Evolutionary conservation across 2,888 invertebrate species (phyloP).

Genomic region (Mechanitis mazaeus): DNA sequence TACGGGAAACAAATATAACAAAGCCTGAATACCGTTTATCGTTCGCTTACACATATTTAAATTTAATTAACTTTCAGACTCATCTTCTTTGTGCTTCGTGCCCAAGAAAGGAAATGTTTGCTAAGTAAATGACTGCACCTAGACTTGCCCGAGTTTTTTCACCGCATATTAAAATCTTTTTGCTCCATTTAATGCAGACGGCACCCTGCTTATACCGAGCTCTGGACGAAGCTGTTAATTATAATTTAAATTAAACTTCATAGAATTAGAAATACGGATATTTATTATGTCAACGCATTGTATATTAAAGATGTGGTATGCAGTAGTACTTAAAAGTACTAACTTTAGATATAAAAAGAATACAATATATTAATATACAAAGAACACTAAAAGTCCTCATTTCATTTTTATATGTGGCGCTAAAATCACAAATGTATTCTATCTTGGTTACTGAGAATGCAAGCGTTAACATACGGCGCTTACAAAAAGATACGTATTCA

Average conservation of each 20-base stretch:
- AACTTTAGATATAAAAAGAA: not conserved
- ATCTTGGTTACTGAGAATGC: too few relatives aligned
- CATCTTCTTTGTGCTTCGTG: constrained; percentile 52
- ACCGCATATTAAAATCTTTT: constrained; percentile 51
- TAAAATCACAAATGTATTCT: too few relatives aligned
- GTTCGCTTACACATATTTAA: constrained; percentile 53
- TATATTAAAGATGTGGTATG: not conserved
- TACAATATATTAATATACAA: not conserved
- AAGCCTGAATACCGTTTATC: constrained; percentile 34
- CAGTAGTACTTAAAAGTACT: not conserved
- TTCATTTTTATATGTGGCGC: too few relatives aligned
- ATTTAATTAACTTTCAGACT: constrained; percentile 68
- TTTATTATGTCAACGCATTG: constrained; percentile 1
- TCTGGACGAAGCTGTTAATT: constrained; percentile 43
- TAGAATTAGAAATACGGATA: constrained; percentile 7
- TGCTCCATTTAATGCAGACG: constrained; percentile 42
- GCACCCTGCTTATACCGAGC: constrained; percentile 33
- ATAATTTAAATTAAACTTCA: constrained; percentile 39
- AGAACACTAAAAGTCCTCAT: too few relatives aligned
- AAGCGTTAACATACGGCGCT: too few relatives aligned
- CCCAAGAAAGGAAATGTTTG: constrained; percentile 48
- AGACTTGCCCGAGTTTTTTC: constrained; percentile 35
- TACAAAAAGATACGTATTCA: too few relatives aligned
- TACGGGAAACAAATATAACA: constrained; percentile 32
- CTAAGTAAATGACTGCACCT: constrained; percentile 46